Evolutionary conservation across 2,797 vertebrate species (phyloP).

Genomic region (Rousettus madagascariensis): DNA sequence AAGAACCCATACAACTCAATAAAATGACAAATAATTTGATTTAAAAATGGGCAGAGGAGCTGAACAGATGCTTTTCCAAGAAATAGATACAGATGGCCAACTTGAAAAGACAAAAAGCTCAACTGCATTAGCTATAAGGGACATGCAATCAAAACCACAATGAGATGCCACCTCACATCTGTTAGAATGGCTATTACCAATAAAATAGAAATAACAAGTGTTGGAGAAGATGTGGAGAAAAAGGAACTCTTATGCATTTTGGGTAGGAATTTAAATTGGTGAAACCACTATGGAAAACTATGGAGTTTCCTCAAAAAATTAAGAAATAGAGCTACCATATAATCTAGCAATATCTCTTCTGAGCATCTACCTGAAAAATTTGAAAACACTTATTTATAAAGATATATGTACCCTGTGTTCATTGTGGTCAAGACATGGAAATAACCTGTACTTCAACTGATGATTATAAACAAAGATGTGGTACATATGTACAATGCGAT

Average conservation of each 20-base stretch:
- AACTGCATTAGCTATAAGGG: no score
- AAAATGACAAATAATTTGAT: no score
- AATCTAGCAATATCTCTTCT: no score
- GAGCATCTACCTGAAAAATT: no score
- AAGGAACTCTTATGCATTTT: neutral
- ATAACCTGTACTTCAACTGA: neutral
- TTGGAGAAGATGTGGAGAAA: neutral
- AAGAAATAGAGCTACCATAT: no score
- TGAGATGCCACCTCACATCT: neutral
- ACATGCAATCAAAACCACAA: neutral
- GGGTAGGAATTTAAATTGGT: neutral
- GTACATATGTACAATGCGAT: neutral
- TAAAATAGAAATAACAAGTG: neutral
- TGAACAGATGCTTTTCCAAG: no score
- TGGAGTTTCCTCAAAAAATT: no score
- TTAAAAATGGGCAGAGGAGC: no score
- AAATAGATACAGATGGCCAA: no score
- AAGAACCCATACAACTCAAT: neutral
- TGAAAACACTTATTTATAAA: neutral
- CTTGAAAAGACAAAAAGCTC: neutral
- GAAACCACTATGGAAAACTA: neutral
- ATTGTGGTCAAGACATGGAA: neutral
- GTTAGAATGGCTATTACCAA: neutral
- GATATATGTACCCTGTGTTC: neutral
- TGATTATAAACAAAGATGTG: neutral